Base-by-base conservation (phyloP, 2,888 invertebrate species). In the Lithosia quadra region DNA sequence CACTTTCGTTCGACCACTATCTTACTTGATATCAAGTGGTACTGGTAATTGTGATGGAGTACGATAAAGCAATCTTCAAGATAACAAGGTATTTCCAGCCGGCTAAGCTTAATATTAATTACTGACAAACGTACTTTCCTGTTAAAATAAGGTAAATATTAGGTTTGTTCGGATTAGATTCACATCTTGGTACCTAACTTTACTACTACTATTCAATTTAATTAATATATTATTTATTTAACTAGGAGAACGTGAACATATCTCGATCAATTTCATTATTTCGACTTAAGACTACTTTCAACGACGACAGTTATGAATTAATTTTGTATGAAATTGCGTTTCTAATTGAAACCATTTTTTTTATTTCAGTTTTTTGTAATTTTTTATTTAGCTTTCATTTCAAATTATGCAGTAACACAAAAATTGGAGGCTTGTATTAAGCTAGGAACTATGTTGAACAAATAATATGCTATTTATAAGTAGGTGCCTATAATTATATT, bases 21-120 rank as follows among this genome's bases (percentile, higher is more conserved):
- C 49, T 49, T 8, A 49, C 8, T n/a, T n/a, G 49, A 49, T n/a
- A 59, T 62, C 36, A 69, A 58, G 59, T 57, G 65, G 43, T 66
- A 58, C 63, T 34, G 67, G 34, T 67, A 49, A 49, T 49, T 49
- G 49, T 8, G 18, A n/a, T 49, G 49, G 49, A 49, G 49, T 49
- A 49, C 49, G 49, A 49, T 49, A 49, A 49, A 49, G 49, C n/a
- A n/a, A 49, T 49, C 18, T 49, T 49, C 49, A n/a, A n/a, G 49
- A 49, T 49, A 49, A 49, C 49, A n/a, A 49, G 49, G 18, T 15
- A 49, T 49, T 18, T n/a, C 49, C 49, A n/a, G 49, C n/a, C 49
- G n/a, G 49, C n/a, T n/a, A 49, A 49, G n/a, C 49, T 49, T n/a
- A 18, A n/a, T 43, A 49, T 49, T n/a, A 49, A 49, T 18, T 1